phyloP scores from a whole-genome alignment of 2,113 vertebrate genomes.

The Rattus norvegicus region DNA sequence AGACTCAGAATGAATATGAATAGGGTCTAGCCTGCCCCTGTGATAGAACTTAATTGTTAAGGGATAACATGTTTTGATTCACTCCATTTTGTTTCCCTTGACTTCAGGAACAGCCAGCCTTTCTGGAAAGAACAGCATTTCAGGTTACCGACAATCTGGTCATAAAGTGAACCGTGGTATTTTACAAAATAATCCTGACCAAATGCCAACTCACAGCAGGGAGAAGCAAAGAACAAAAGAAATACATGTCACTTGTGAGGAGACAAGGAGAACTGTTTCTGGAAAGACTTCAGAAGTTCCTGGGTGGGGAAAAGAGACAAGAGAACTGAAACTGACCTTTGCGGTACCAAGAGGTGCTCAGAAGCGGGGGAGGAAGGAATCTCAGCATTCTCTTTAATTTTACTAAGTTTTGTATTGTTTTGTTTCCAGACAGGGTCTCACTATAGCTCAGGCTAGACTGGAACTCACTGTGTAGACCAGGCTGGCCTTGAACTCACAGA shows the following conservation, averaged over 20 bases:
- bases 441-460: not conserved
- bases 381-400: not conserved
- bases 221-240: not conserved
- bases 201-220: not conserved
- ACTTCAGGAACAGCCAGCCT: not conserved
- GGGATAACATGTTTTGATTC: not conserved
- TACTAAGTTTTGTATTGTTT: not conserved
- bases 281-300: not conserved
- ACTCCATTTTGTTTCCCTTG: not conserved
- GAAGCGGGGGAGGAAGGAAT: not conserved
- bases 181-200: conserved; percentile 16
- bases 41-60: conserved; percentile 12
- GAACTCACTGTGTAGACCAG: not conserved
- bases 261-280: not conserved
- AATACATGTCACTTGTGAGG: not conserved
- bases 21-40: not conserved
- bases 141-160: not conserved
- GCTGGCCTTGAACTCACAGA: not conserved
- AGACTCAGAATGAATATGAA: not conserved
- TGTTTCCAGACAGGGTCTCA: not conserved
- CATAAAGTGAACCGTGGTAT: not conserved
- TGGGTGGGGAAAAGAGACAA: not conserved
- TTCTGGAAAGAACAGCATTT: not conserved
- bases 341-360: not conserved
- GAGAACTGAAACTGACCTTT: not conserved